Percentiles rank a stretch among this genome's conserved stretches.
Evolutionary conservation across 2,888 invertebrate genomes (phyloP).

Genomic region (Cataglyphis albicans): DNA sequence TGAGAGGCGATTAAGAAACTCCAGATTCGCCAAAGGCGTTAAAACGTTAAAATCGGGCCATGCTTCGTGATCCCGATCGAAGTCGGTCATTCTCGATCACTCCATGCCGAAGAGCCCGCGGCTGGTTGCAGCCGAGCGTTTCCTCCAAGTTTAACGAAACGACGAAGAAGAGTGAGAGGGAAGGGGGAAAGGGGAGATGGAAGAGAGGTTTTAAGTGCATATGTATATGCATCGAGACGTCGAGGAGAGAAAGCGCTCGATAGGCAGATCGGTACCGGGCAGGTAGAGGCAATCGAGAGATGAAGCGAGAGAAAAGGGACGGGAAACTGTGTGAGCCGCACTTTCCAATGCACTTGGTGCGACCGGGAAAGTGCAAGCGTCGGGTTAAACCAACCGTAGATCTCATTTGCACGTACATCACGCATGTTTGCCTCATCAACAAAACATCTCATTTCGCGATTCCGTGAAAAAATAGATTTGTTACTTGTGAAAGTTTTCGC

Average conservation of each 20-base stretch:
- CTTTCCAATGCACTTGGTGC: conserved; percentile 78
- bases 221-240: conserved; percentile 71
- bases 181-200: conserved; percentile 34
- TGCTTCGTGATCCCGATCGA: conserved; percentile 45
- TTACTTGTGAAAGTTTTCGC: neutral
- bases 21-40: conserved; percentile 41
- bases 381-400: conserved; percentile 48
- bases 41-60: conserved; percentile 41
- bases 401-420: conserved; percentile 61
- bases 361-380: conserved; percentile 73
- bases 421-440: neutral
- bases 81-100: conserved; percentile 64
- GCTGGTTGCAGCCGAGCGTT: conserved; percentile 61
- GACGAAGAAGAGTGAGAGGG: conserved; percentile 22
- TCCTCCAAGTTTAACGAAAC: conserved; percentile 70
- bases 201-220: conserved; percentile 59
- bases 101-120: conserved; percentile 51
- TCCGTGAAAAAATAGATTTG: conserved; percentile 22
- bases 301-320: conserved; percentile 46
- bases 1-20: conserved; percentile 36
- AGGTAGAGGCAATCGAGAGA: conserved; percentile 62
- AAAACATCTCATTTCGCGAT: neutral
- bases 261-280: conserved; percentile 78
- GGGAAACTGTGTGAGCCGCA: conserved; percentile 72
- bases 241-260: conserved; percentile 78